Evolutionary conservation across 2,797 vertebrate species (phyloP), one percentile per base, ranked within the genome.

Genomic region (Huso huso): DNA sequence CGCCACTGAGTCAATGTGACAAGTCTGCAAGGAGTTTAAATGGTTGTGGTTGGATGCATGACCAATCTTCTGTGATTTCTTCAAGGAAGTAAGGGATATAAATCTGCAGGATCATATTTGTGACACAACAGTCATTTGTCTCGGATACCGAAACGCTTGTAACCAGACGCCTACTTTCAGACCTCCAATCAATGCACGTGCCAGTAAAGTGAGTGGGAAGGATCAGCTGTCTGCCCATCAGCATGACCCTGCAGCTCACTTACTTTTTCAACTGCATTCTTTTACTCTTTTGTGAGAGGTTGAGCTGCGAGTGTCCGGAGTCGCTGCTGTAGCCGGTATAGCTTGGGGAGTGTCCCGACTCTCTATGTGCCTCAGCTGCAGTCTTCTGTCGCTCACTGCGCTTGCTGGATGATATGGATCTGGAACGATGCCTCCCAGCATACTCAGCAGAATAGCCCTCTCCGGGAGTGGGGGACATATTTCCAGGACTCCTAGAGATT

Each of bases 281-380:
- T 69, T 89, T 92, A 72, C 83, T 89, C 85, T 88, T 89, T 75
- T 90, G 76, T 6, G 76, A 13, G 70, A 78, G 79, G 75, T 83
- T 82, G 64, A 77, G 86, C 76, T 37, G 83, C 73, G 76, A 89
- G 61, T 86, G 90, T 48, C 84, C 87, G 0, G 94, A 96, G 84
- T 94, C 93, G 58, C 93, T 95, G 91, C 94, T 97, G 79, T 77
- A 88, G 77, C 74, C 84, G 0, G 80, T 78, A 76, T 88, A 86
- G 67, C 88, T 89, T 9, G 92, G 89, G 12, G 93, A 93, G 63
- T 82, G 86, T 37, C 23, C 12, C 89, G 83, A 81, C 52, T 77
- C 83, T 85, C 79, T 86, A 81, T 76, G 82, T 69, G 61, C 83
- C 69, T 72, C 81, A 6, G 73, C 68, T 18, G 80, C 70, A 1